A percentile compares a stretch with the other conserved stretches of the same genome.
phyloP scores from a whole-genome alignment of 2,113 vertebrate species.

The Ailuropoda melanoleuca region DNA sequence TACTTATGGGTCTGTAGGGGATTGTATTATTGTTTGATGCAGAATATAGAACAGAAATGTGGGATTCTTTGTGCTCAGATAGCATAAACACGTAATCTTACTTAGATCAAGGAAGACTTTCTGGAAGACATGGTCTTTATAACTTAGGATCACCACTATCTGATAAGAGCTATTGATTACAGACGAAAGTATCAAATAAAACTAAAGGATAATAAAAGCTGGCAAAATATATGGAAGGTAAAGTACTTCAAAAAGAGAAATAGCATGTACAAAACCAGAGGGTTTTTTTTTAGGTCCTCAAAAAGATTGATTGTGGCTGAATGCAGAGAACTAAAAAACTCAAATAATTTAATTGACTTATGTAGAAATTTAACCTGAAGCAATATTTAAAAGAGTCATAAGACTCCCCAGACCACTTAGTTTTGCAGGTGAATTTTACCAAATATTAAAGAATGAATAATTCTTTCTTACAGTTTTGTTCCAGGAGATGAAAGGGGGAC shows the following conservation, averaged over 20 bases:
- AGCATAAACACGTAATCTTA: neutral
- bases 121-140: neutral
- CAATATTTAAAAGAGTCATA: neutral
- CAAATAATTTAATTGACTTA: neutral
- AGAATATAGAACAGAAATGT: neutral
- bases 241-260: neutral
- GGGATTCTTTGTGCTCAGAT: neutral
- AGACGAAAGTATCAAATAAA: neutral
- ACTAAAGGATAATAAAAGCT: neutral
- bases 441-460: neutral
- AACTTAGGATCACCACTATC: neutral
- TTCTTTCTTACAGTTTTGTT: neutral
- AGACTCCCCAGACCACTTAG: accelerated
- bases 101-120: neutral
- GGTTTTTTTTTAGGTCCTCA: neutral
- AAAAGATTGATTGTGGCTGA: neutral
- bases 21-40: neutral
- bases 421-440: neutral
- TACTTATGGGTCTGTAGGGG: neutral
- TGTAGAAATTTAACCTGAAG: neutral
- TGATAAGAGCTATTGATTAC: neutral
- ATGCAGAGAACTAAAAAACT: neutral
- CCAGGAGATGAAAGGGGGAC: neutral
- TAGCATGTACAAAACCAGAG: neutral
- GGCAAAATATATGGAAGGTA: neutral